A percentile compares a stretch with the other conserved stretches of the same genome.
These are phyloP conservation scores for Stratiomys singularior DNA, from an alignment of 2,888 invertebrate species.

Conservation along the genomic window DNA sequence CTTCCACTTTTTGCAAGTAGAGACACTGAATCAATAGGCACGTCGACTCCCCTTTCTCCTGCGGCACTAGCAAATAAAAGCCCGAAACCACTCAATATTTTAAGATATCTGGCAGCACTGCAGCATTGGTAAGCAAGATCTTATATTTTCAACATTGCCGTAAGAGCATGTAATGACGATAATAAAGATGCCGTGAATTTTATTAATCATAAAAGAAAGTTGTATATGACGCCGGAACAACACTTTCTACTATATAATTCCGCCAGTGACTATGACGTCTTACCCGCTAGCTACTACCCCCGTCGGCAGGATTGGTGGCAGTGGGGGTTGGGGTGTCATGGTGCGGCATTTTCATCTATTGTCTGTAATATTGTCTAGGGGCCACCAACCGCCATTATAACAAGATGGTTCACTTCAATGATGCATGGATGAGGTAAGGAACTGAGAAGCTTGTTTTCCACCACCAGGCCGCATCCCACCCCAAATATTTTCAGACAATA, in stretches of 20 bases:
- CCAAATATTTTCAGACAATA: neutral
- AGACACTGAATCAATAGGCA: too few species aligned
- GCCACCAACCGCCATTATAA: neutral
- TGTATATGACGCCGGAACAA: conserved; percentile 38
- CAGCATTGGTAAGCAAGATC: neutral
- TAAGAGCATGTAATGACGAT: conserved; percentile 37
- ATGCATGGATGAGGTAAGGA: conserved; percentile 33
- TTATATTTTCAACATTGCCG: neutral
- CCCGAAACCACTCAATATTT: too few species aligned
- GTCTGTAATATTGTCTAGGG: conserved; percentile 9
- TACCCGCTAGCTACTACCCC: neutral
- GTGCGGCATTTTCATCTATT: neutral
- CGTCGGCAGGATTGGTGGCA: neutral
- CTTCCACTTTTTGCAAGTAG: too few species aligned
- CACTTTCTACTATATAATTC: conserved; percentile 38
- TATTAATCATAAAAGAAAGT: conserved; percentile 45
- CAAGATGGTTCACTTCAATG: conserved; percentile 15
- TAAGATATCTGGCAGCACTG: conserved; percentile 13
- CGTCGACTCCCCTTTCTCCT: too few species aligned
- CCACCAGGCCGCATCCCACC: neutral
- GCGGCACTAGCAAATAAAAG: too few species aligned
- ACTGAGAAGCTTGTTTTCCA: neutral
- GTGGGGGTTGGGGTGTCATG: neutral
- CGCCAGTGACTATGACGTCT: neutral
- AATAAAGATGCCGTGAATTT: conserved; percentile 44